Evolutionary conservation across 2,797 vertebrate species (phyloP), one percentile per base, ranked within the genome.

Genomic region (Cirrhinus mrigala): DNA sequence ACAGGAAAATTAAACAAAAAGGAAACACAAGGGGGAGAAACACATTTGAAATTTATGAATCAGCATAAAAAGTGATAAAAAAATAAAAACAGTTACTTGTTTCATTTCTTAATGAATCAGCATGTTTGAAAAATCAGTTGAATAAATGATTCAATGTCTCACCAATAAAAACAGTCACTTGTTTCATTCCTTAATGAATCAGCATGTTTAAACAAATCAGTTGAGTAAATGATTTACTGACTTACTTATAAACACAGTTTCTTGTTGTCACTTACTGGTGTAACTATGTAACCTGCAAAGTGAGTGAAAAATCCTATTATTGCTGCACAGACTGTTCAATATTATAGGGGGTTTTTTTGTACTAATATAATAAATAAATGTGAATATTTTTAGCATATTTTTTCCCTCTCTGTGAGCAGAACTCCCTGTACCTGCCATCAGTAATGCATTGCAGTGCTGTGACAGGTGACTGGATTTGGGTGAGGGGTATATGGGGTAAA

Each of bases 401-500:
- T 16, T 52, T 52, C 2, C 20, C 22, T 60, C 56, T 60, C n/a
- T 14, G 58, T 62, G n/a, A 62, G 58, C 48, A 15, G 48, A 50
- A 50, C 58, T 62, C 58, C 11, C n/a, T 27, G 24, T 27, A 62
- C n/a, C 58, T 62, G 24, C 58, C 58, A 12, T 24, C 58, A 24
- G 58, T 60, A n/a, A 60, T 24, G 58, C 6, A 6, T 15, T 62
- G 60, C 12, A 24, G 12, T 24, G 29, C 64, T 66, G 6, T 66
- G 7, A 37, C 9, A 16, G 29, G 29, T 37, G 29, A 11, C 64
- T 37, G 33, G 8, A 68, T 69, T 69, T 9, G 2, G 66, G 64
- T 73, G 66, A 79, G 24, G 60, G 64, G 54, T 54, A 40, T 40
- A 46, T 87, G 62, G 68, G 66, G 56, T 79, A 82, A 85, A 82